Percentiles rank a stretch among this genome's conserved stretches.
These are phyloP conservation scores for Tridacna gigas DNA, from an alignment of 2,888 invertebrate genomes.

Conservation along the genomic window DNA sequence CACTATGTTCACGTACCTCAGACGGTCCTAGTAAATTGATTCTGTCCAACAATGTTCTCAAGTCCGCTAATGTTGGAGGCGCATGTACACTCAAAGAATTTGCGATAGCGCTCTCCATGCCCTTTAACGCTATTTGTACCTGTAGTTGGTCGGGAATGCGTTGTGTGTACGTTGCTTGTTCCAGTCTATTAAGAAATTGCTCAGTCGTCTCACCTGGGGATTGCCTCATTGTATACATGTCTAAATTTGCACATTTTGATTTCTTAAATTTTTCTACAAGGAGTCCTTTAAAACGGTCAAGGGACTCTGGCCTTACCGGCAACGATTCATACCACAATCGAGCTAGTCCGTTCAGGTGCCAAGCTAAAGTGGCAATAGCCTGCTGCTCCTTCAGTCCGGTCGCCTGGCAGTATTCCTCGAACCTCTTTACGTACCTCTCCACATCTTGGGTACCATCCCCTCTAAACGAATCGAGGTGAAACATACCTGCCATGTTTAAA, in stretches of 20 bases:
- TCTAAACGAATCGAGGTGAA: background rate
- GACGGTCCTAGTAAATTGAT: background rate
- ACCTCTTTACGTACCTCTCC: background rate
- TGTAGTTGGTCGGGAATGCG: background rate
- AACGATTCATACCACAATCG: background rate
- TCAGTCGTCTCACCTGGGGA: background rate
- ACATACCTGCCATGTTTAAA: slow-evolving; percentile 1
- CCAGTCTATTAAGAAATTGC: slow-evolving; percentile 1
- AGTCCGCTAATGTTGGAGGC: background rate
- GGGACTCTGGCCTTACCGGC: background rate
- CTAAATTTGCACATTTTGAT: background rate
- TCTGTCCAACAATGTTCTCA: background rate
- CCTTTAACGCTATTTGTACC: slow-evolving; percentile 2
- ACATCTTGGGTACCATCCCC: slow-evolving; percentile 17
- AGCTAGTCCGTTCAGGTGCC: slow-evolving; percentile 7
- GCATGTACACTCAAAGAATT: background rate
- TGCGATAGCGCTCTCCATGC: slow-evolving; percentile 1
- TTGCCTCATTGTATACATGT: background rate
- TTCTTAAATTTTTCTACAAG: background rate
- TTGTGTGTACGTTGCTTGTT: background rate
- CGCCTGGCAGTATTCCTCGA: no score
- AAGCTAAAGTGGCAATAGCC: background rate
- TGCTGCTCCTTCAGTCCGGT: no score
- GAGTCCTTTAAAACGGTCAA: background rate
- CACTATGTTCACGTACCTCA: background rate